phyloP scores from a whole-genome alignment of 2,888 invertebrate genomes.

The Acleris sparsana region DNA sequence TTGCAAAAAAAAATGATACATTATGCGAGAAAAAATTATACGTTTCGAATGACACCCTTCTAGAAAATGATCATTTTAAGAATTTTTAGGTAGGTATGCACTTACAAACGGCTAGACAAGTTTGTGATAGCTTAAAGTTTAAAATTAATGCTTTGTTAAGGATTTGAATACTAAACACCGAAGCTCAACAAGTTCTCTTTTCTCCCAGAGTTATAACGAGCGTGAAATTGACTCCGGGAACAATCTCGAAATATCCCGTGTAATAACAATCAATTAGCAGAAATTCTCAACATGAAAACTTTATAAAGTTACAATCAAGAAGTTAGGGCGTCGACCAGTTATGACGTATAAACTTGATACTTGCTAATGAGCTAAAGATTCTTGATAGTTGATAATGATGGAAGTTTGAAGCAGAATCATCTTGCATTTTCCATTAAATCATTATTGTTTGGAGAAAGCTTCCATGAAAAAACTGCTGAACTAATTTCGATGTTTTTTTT shows the following conservation, averaged over 20 bases:
- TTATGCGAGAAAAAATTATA: too few relatives aligned
- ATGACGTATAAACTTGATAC: background rate
- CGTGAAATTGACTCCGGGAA: slow-evolving; percentile 17
- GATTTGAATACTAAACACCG: slow-evolving; percentile 6
- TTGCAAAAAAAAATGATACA: too few relatives aligned
- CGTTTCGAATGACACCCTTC: too few relatives aligned
- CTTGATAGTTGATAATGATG: background rate
- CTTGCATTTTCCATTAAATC: too few relatives aligned
- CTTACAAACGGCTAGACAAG: background rate
- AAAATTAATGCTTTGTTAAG: slow-evolving; percentile 1
- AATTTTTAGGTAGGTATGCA: background rate
- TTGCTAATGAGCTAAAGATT: background rate
- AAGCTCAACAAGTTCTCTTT: background rate
- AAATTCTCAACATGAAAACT: slow-evolving; percentile 16
- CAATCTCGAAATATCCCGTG: slow-evolving; percentile 21
- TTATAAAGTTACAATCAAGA: slow-evolving; percentile 17
- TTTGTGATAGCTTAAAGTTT: background rate
- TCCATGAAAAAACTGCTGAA: too few relatives aligned
- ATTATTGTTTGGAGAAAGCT: too few relatives aligned
- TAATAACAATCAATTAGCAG: slow-evolving; percentile 30
- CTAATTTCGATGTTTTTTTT: too few relatives aligned
- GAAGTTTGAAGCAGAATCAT: background rate
- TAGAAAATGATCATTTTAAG: background rate
- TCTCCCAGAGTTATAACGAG: background rate
- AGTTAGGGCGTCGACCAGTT: slow-evolving; percentile 15